Evolutionary conservation across 2,797 vertebrate genomes (phyloP).

Genomic region (Danio albolineatus): DNA sequence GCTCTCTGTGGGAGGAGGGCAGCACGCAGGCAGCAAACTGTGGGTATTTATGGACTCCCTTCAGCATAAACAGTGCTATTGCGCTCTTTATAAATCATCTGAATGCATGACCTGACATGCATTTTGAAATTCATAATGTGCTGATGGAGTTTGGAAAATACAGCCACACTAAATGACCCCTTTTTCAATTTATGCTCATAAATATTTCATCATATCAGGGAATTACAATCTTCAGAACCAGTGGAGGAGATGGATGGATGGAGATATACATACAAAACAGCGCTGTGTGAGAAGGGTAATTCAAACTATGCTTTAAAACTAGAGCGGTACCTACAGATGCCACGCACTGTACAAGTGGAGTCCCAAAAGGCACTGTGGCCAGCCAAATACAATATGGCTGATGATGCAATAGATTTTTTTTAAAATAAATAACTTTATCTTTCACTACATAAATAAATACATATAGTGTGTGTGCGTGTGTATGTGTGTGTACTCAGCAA

Average conservation of each 20-base stretch:
- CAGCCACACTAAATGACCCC: constrained; percentile 45
- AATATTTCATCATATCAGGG: constrained; percentile 49
- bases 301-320: constrained; percentile 5
- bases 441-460: too few species aligned
- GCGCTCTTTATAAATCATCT: constrained; percentile 44
- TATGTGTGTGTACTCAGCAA: too few species aligned
- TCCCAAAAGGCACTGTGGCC: background rate
- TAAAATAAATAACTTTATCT: too few species aligned
- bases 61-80: constrained; percentile 52
- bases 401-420: background rate
- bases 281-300: constrained; percentile 5
- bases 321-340: background rate
- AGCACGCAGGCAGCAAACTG: constrained; percentile 37
- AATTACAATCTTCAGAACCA: constrained; percentile 44
- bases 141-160: constrained; percentile 47
- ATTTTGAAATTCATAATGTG: constrained; percentile 53
- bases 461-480: too few species aligned
- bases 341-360: background rate
- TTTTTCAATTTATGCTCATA: constrained; percentile 55
- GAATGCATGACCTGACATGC: constrained; percentile 39
- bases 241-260: constrained; percentile 34
- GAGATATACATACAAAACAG: constrained; percentile 37
- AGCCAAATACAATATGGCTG: background rate
- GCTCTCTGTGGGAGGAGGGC: constrained; percentile 41
- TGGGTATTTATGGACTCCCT: constrained; percentile 49